phyloP scores from a whole-genome alignment of 1,140 invertebrate species.

The Pemphigus obesinymphae region DNA sequence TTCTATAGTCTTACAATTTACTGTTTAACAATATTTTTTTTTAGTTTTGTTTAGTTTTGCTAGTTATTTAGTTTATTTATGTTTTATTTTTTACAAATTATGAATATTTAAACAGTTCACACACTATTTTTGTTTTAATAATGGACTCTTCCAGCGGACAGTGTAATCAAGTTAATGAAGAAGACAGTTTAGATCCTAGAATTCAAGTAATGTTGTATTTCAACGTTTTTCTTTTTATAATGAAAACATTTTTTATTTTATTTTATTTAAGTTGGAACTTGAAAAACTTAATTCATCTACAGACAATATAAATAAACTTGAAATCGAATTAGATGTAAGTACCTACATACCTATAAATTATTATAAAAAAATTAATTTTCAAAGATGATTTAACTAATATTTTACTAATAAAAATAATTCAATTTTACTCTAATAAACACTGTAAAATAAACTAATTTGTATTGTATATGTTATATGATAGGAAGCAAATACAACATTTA shows the following conservation, averaged over 20 bases:
- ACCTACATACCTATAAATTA: background rate
- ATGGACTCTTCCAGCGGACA: conserved; percentile 5
- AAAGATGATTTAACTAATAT: too few relatives aligned
- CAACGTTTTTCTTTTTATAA: background rate
- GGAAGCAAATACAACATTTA: conserved; percentile 78
- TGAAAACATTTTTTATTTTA: background rate
- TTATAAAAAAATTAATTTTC: too few relatives aligned
- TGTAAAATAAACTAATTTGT: background rate
- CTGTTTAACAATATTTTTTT: background rate
- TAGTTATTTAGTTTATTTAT: background rate
- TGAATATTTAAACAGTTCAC: too few relatives aligned
- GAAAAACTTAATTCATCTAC: conserved; percentile 92
- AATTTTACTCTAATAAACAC: background rate
- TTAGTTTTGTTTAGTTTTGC: background rate
- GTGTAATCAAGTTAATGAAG: conserved; percentile 29
- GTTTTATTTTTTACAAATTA: background rate
- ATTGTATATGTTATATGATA: conserved; percentile 50
- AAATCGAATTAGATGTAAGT: conserved; percentile 90
- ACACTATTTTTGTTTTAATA: background rate
- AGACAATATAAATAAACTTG: conserved; percentile 91
- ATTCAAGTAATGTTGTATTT: conserved; percentile 44
- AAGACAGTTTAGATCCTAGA: conserved; percentile 45
- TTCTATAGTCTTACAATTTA: too few relatives aligned
- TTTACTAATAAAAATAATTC: too few relatives aligned
- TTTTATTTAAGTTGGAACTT: conserved; percentile 73